Evolutionary conservation across 2,888 invertebrate genomes (phyloP), one percentile per base, ranked within the genome.

Genomic region (Mycalesis mineus): DNA sequence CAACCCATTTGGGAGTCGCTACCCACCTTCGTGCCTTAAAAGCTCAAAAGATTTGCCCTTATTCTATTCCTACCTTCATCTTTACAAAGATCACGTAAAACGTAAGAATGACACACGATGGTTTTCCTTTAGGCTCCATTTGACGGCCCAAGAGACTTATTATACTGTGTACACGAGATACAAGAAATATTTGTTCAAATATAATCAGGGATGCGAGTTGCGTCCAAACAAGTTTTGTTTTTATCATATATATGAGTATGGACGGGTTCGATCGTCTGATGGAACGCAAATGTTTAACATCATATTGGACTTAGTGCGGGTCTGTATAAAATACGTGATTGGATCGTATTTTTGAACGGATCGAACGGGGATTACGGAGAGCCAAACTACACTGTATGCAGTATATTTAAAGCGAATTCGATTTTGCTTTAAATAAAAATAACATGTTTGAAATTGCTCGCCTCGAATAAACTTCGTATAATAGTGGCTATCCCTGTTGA

Each of bases 141-240:
- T 81, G 79, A 68, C 75, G 77, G 77, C 88, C 85, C 88, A 63
- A 78, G 87, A 87, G 88, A 85, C 88, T 82, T 88, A 87, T 88
- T 88, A 88, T 78, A 75, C 80, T 85, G 80, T 88, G 84, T 87
- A 88, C 84, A 83, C 77, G 78, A 78, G 77, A 79, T 75, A 76
- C 75, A 73, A 74, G 74, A 77, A 84, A 88, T 88, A 88, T 87
- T 80, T 86, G 85, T 80, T 73, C 88, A 88, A 89, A 89, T 86
- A 88, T 89, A 88, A 88, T 88, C 88, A 87, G 76, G 83, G 82
- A 80, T 76, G 76, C 72, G 76, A 75, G 80, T 79, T 75, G 69
- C 70, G 71, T 68, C 80, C 84, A 85, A 88, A 85, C 83, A 84
- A 77, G 78, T 77, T 77, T 81, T 80, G 79, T 82, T 86, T 86